Base-by-base conservation (phyloP, 1,140 invertebrate genomes). In the Panagrolaimus sp. region DNA sequence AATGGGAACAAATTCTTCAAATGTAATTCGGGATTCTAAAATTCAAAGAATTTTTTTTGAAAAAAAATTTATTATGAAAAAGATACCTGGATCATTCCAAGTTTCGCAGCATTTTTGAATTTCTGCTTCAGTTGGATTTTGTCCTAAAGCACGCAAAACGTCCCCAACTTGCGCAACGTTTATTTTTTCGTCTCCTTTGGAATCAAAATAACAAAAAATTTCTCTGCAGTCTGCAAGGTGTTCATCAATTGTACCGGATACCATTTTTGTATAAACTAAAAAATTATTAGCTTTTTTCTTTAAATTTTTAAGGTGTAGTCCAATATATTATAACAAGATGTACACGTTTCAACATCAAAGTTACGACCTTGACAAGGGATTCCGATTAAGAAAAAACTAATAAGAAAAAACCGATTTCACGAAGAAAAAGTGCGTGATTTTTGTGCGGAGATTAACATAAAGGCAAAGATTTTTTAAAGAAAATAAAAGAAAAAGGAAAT, bases 1-100 rank as follows among this genome's bases (percentile, higher is more conserved):
- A 81, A 99, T 98, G 32, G 96, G 96, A 63, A 98, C 85, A 85
- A 99, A 99, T 0, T 96, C 93, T 88, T 99, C 96, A 86, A 98
- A 98, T 62, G 91, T 94, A 78, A 99, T 96, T 78, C 96, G 89
- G 79, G 95, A 92, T 85, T 98, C 96, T 89, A 81, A 45, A 84
- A 83, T 71, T 28, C 26, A 17, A 24, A 24, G 15, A 63, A 43
- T 67, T 26, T 26, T 26, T 63, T 17, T 15, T 9, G 26, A 1
- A 70, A 14, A 26, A 12, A 68, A 47, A 17, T 7, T 43, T 46
- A 38, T 38, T 38, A 38, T 38, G 2, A 38, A 38, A 38, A 4
- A 38, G 32, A 38, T 46, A 82, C 78, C 79, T 63, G 67, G 67
- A 15, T 77, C 63, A 12, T 48, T 21, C 80, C 80, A 80, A 45